Percentiles rank a stretch among this genome's conserved stretches.
Evolutionary conservation across 2,797 vertebrate species (phyloP).

Genomic region (Anniella stebbinsi): DNA sequence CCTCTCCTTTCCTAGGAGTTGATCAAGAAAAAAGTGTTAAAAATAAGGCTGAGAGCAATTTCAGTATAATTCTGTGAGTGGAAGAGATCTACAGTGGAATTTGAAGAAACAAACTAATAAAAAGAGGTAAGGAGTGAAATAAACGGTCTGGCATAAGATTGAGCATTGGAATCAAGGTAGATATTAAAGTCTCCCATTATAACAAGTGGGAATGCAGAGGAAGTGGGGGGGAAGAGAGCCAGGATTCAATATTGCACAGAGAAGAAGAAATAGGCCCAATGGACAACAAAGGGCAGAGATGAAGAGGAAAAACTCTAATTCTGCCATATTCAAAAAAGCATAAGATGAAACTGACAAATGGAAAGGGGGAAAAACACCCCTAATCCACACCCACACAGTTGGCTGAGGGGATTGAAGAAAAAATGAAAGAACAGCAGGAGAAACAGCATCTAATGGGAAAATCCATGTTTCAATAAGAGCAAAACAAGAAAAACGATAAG

Average conservation of each 20-base stretch:
- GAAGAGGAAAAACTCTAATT: not conserved
- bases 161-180: not conserved
- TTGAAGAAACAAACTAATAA: not conserved
- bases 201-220: not conserved
- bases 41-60: not conserved
- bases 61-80: not conserved
- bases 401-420: not conserved
- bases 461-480: slow-evolving; percentile 30
- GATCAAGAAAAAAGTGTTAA: not conserved
- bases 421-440: not conserved
- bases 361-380: not conserved
- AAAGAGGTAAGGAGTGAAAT: not conserved
- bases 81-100: not conserved
- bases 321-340: not conserved
- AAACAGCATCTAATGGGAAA: slow-evolving; percentile 1
- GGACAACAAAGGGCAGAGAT: not conserved
- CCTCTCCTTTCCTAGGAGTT: not conserved
- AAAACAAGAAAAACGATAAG: slow-evolving; percentile 23
- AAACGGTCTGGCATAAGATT: not conserved
- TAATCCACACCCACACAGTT: not conserved
- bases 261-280: not conserved
- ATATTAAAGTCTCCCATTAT: not conserved
- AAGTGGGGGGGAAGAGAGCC: not conserved
- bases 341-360: not conserved
- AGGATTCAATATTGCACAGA: not conserved